phyloP scores from a whole-genome alignment of 53 echinoderm and acorn worm genomes.

The Luidia sarsii region DNA sequence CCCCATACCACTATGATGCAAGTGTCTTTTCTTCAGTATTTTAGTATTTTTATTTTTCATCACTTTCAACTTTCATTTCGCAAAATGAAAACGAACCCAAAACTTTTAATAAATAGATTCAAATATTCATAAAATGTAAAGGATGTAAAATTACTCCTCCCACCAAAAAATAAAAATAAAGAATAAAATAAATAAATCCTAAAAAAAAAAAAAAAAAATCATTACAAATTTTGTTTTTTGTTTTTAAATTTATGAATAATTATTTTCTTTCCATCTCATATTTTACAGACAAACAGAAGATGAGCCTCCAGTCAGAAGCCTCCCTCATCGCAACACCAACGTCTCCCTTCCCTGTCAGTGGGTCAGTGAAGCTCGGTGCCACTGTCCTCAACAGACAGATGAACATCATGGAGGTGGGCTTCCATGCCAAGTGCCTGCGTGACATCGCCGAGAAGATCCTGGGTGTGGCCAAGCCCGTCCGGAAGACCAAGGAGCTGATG shows the following conservation, averaged over 20 bases:
- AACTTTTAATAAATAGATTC: too few relatives aligned
- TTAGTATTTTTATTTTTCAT: too few relatives aligned
- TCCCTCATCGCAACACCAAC: constrained; percentile 54
- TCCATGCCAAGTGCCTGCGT: constrained; percentile 56
- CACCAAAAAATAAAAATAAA: too few relatives aligned
- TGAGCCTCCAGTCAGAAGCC: constrained; percentile 37
- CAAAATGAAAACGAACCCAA: too few relatives aligned
- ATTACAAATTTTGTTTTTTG: not conserved
- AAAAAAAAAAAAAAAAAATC: not conserved
- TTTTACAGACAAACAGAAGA: constrained; percentile 43
- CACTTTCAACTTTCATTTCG: too few relatives aligned
- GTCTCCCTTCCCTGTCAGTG: constrained; percentile 53
- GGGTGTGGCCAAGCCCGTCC: constrained; percentile 21
- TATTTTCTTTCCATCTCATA: too few relatives aligned
- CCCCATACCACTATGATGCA: too few relatives aligned
- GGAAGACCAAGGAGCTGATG: not conserved
- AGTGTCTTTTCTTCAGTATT: too few relatives aligned
- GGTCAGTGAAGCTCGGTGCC: constrained; percentile 67
- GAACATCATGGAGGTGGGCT: constrained; percentile 65
- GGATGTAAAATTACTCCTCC: too few relatives aligned
- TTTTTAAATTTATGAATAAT: not conserved
- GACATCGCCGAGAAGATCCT: constrained; percentile 41
- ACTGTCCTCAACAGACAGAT: constrained; percentile 60
- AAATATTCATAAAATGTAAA: too few relatives aligned
- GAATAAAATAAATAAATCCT: too few relatives aligned